Percentiles rank a stretch among this genome's conserved stretches.
Evolutionary conservation across 2,113 vertebrate species (phyloP).

Genomic region (Odobenus rosmarus): DNA sequence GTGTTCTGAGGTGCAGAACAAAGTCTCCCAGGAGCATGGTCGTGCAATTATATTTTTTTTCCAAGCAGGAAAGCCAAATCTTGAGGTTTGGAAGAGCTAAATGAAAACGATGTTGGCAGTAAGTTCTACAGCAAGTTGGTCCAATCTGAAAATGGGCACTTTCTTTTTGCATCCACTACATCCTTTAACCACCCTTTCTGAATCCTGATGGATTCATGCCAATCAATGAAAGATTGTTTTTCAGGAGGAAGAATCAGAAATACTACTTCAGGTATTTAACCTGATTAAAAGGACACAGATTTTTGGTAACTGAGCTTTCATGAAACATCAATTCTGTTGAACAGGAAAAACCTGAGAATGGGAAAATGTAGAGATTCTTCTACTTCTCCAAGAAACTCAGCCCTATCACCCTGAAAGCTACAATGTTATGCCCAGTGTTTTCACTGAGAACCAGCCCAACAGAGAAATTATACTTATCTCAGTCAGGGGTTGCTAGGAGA

Average conservation of each 20-base stretch:
- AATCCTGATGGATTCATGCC: background rate
- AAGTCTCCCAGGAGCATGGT: conserved; percentile 2
- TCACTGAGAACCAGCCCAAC: background rate
- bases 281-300: background rate
- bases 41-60: conserved; percentile 62
- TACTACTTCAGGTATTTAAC: background rate
- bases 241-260: conserved; percentile 22
- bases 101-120: conserved; percentile 63
- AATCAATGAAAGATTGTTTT: conserved; percentile 9
- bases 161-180: background rate
- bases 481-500: background rate
- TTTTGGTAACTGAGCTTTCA: background rate
- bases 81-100: conserved; percentile 69
- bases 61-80: conserved; percentile 63
- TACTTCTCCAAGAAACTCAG: background rate
- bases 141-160: conserved; percentile 45
- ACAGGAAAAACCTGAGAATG: background rate
- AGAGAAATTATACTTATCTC: background rate
- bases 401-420: background rate
- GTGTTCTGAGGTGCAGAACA: conserved; percentile 46
- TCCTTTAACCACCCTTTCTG: background rate
- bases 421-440: background rate
- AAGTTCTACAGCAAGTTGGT: conserved; percentile 40
- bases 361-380: background rate
- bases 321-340: background rate